Evolutionary conservation across 2,888 invertebrate species (phyloP).

Genomic region (Mechanitis messenoides): DNA sequence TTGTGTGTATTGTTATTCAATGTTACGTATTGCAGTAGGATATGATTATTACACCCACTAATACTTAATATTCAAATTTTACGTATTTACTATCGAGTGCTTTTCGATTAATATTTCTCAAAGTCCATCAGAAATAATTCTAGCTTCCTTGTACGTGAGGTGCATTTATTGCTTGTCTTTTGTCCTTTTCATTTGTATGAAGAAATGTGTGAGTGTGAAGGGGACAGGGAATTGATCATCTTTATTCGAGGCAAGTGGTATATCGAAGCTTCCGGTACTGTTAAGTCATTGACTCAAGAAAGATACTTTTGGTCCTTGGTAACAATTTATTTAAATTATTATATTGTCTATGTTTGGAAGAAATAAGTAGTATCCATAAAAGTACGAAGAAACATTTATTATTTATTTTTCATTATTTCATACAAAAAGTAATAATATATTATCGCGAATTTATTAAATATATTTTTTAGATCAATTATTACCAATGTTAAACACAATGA

Average conservation of each 20-base stretch:
- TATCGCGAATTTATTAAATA: no score
- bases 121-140: slow-evolving; percentile 62
- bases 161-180: slow-evolving; percentile 54
- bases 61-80: slow-evolving; percentile 37
- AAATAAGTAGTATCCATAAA: no score
- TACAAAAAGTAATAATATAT: no score
- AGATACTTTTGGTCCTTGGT: slow-evolving; percentile 22
- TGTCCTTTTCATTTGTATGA: slow-evolving; percentile 39
- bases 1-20: neutral
- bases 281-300: slow-evolving; percentile 62
- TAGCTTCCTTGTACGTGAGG: slow-evolving; percentile 71
- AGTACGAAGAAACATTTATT: no score
- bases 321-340: slow-evolving; percentile 7
- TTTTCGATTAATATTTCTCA: slow-evolving; percentile 66
- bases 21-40: slow-evolving; percentile 25
- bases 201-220: slow-evolving; percentile 33
- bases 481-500: no score
- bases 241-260: slow-evolving; percentile 72
- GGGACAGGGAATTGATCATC: slow-evolving; percentile 62
- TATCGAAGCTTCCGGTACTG: slow-evolving; percentile 67
- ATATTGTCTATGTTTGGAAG: neutral
- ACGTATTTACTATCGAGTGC: slow-evolving; percentile 34
- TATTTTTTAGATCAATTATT: no score
- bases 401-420: no score
- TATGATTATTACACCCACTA: slow-evolving; percentile 28